Conservation (phyloP, 1,140 invertebrate genomes). For the Acromyrmex charruanus region DNA sequence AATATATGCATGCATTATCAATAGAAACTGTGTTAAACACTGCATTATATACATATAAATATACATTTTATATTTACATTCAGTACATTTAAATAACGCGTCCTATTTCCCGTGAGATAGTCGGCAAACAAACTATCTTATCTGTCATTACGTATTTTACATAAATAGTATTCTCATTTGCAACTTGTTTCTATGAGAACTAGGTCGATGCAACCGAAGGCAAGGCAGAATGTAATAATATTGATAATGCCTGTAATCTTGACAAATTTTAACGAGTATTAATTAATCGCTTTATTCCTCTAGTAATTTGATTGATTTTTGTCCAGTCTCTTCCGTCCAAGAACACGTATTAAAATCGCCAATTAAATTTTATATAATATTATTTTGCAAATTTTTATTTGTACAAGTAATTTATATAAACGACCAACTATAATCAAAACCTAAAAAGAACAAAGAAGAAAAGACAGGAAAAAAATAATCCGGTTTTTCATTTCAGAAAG, state of each 20-base stretch:
- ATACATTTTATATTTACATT: slow-evolving; percentile 13
- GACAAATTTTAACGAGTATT: neutral
- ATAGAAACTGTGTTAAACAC: neutral
- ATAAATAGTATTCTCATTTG: neutral
- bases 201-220: neutral
- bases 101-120: neutral
- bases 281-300: neutral
- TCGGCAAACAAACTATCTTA: neutral
- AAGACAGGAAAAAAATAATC: neutral
- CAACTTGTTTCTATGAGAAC: neutral
- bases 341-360: slow-evolving; percentile 1
- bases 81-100: slow-evolving; percentile 3
- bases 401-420: neutral
- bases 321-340: neutral
- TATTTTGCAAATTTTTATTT: neutral
- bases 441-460: neutral
- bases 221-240: neutral
- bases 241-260: neutral
- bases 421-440: neutral
- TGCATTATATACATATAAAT: neutral
- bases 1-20: neutral
- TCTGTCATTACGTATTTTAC: neutral
- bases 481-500: neutral
- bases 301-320: neutral
- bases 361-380: neutral